Evolutionary conservation across 2,888 invertebrate species (phyloP).

Genomic region (Morinoia aosen): DNA sequence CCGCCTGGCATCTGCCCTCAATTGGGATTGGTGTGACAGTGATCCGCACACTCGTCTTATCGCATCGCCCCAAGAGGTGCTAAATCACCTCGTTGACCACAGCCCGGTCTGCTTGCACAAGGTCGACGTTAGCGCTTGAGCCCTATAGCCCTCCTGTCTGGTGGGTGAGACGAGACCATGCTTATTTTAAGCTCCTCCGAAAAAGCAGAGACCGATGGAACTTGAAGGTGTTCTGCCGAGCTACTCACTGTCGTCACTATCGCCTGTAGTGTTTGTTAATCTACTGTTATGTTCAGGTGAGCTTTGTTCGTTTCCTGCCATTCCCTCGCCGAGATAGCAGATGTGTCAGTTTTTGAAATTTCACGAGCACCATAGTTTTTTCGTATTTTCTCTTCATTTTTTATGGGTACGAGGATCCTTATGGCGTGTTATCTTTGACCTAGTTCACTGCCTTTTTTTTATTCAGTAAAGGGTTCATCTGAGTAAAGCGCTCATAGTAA

Average conservation of each 20-base stretch:
- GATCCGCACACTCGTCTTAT: neutral
- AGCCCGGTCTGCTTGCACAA: neutral
- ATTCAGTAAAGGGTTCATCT: neutral
- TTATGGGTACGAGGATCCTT: neutral
- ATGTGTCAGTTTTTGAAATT: neutral
- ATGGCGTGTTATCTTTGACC: neutral
- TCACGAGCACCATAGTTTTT: neutral
- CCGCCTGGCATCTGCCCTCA: neutral
- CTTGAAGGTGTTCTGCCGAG: neutral
- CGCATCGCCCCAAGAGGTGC: neutral
- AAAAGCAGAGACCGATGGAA: neutral
- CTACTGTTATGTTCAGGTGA: neutral
- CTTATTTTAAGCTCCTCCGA: neutral
- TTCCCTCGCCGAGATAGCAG: neutral
- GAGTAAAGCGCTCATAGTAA: no score
- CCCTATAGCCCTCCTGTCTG: neutral
- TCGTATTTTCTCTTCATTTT: neutral
- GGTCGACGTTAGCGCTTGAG: neutral
- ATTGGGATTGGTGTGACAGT: conserved; percentile 10
- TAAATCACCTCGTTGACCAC: conserved; percentile 17
- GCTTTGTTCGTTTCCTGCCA: no score
- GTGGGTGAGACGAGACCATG: neutral
- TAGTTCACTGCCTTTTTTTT: neutral
- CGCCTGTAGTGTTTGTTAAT: neutral
- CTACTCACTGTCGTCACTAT: neutral